These are phyloP conservation scores for Cyaniris semiargus DNA, from an alignment of 2,888 invertebrate species.

Conservation along the genomic window DNA sequence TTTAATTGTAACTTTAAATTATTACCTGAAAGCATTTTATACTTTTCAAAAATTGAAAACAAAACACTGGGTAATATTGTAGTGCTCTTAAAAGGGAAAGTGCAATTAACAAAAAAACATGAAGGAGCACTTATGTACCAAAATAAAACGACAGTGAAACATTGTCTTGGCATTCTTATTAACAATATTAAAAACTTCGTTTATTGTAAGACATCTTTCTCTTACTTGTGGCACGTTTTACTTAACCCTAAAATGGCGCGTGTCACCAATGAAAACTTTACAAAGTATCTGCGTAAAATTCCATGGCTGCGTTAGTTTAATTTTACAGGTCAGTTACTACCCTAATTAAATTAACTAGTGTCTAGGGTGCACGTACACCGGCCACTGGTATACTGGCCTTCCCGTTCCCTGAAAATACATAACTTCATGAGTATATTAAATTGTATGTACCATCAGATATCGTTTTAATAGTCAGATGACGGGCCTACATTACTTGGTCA, in stretches of 20 bases:
- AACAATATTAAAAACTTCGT: neutral
- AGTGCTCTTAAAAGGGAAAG: neutral
- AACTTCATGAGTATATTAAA: neutral
- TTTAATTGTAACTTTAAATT: neutral
- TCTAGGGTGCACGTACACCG: conserved; percentile 60
- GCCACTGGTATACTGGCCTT: conserved; percentile 64
- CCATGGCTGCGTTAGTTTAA: conserved; percentile 10
- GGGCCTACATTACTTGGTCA: too few relatives aligned
- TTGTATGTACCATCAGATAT: neutral
- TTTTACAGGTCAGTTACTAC: conserved; percentile 18
- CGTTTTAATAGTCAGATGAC: neutral
- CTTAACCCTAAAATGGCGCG: conserved; percentile 18
- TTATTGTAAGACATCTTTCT: neutral
- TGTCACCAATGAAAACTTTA: conserved; percentile 9
- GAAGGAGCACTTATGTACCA: too few relatives aligned
- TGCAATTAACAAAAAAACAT: neutral
- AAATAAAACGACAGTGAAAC: neutral
- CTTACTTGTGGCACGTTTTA: conserved; percentile 13
- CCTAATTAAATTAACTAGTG: conserved; percentile 48
- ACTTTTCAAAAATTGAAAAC: neutral
- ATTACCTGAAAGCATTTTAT: conserved; percentile 10
- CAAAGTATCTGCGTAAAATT: neutral
- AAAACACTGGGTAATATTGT: conserved; percentile 9
- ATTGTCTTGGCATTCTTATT: neutral
- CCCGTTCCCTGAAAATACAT: conserved; percentile 54